Evolutionary conservation across 2,797 vertebrate species (phyloP).

Genomic region (Podargus strigoides): DNA sequence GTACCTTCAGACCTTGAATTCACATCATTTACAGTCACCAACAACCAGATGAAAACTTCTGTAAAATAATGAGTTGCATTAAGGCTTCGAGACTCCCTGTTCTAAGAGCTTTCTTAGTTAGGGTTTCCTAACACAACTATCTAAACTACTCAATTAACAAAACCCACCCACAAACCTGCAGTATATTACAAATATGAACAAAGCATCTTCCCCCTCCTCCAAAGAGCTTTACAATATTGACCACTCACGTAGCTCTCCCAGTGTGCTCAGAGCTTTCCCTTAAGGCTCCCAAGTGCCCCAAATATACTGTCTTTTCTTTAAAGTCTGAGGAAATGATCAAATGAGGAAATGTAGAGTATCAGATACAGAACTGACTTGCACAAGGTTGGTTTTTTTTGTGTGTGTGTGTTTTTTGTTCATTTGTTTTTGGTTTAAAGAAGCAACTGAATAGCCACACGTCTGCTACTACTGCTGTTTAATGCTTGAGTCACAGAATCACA

Average conservation of each 20-base stretch:
- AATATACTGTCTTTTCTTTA: neutral
- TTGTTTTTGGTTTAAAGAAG: neutral
- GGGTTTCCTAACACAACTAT: neutral
- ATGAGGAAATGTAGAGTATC: neutral
- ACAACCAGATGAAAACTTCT: neutral
- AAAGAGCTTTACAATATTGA: neutral
- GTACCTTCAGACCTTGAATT: neutral
- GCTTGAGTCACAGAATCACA: no score
- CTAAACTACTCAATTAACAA: neutral
- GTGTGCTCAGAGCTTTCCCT: neutral
- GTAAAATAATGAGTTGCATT: neutral
- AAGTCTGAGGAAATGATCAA: neutral
- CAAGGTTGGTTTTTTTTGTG: neutral
- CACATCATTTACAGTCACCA: neutral
- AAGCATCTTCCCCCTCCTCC: neutral
- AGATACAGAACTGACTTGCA: neutral
- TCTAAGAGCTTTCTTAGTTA: neutral
- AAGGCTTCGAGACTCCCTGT: neutral
- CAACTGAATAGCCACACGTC: neutral
- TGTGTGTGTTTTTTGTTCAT: no score
- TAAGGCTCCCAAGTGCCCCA: neutral
- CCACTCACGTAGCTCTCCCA: fast-evolving
- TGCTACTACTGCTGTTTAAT: neutral
- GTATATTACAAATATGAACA: neutral
- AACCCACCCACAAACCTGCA: neutral